A percentile compares a stretch with the other conserved stretches of the same genome.
These are phyloP conservation scores for Mylabris phalerata DNA, from an alignment of 1,140 invertebrate species.

Conservation along the genomic window DNA sequence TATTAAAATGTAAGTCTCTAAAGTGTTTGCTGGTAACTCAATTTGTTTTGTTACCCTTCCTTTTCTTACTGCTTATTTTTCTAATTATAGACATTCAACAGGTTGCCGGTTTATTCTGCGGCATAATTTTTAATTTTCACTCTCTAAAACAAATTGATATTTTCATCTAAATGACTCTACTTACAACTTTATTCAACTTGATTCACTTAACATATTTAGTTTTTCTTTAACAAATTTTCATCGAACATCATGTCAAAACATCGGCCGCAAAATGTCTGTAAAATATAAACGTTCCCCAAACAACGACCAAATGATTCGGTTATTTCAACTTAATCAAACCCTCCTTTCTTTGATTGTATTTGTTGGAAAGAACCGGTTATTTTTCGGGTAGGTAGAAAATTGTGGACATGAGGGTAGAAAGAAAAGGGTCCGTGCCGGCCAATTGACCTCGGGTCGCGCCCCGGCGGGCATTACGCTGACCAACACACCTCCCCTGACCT, in stretches of 20 bases:
- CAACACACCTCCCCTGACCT: slow-evolving; percentile 42
- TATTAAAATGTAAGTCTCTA: slow-evolving; percentile 31
- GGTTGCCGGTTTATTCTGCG: slow-evolving; percentile 26
- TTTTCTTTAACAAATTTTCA: too few relatives aligned
- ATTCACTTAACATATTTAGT: too few relatives aligned
- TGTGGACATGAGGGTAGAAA: background rate
- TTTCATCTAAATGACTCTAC: background rate
- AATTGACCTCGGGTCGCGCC: slow-evolving; percentile 41
- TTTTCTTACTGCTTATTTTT: slow-evolving; percentile 28
- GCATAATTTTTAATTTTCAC: slow-evolving; percentile 32
- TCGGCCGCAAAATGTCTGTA: background rate
- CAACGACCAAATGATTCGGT: slow-evolving; percentile 17
- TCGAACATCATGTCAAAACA: too few relatives aligned
- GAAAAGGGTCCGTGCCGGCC: slow-evolving; percentile 29
- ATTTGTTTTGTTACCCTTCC: slow-evolving; percentile 30
- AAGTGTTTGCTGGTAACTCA: slow-evolving; percentile 33
- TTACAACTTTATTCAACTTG: too few relatives aligned
- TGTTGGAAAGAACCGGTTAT: background rate
- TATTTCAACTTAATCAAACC: slow-evolving; percentile 23
- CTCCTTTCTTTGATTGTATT: background rate
- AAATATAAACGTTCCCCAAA: background rate
- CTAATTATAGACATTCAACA: slow-evolving; percentile 29
- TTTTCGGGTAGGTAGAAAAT: background rate
- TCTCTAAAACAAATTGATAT: slow-evolving; percentile 17
- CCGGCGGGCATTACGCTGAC: slow-evolving; percentile 36